A percentile compares a stretch with the other conserved stretches of the same genome.
Conservation (phyloP, 2,797 vertebrate genomes). For the Neopelma chrysocephalum region DNA sequence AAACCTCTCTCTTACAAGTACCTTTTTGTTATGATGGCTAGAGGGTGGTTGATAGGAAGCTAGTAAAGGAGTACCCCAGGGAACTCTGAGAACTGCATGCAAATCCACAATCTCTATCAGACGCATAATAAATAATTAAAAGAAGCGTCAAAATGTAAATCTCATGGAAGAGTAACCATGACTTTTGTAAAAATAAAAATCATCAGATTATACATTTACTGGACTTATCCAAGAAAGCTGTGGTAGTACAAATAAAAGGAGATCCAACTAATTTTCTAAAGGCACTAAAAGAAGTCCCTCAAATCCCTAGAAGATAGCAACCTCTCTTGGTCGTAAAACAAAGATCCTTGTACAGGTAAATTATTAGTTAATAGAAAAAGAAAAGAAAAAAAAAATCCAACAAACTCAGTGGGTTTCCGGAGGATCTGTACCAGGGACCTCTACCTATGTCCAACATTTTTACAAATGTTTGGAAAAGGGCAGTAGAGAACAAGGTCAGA, state of each 20-base stretch:
- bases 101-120: not conserved
- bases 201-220: not conserved
- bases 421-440: not conserved
- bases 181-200: not conserved
- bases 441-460: not conserved
- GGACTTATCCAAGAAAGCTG: not conserved
- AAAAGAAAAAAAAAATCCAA: not conserved
- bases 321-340: not conserved
- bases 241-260: not conserved
- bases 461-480: not conserved
- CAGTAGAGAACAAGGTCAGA: not conserved
- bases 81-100: not conserved
- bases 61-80: not conserved
- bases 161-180: not conserved
- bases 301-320: not conserved
- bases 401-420: not conserved
- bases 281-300: not conserved
- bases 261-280: not conserved
- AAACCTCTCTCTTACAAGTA: not conserved
- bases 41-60: not conserved
- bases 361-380: not conserved
- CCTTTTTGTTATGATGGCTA: not conserved
- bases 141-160: not conserved
- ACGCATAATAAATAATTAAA: not conserved
- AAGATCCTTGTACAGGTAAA: not conserved